A percentile compares a stretch with the other conserved stretches of the same genome.
phyloP scores from a whole-genome alignment of 2,113 vertebrate genomes.

The Nibea coibor region DNA sequence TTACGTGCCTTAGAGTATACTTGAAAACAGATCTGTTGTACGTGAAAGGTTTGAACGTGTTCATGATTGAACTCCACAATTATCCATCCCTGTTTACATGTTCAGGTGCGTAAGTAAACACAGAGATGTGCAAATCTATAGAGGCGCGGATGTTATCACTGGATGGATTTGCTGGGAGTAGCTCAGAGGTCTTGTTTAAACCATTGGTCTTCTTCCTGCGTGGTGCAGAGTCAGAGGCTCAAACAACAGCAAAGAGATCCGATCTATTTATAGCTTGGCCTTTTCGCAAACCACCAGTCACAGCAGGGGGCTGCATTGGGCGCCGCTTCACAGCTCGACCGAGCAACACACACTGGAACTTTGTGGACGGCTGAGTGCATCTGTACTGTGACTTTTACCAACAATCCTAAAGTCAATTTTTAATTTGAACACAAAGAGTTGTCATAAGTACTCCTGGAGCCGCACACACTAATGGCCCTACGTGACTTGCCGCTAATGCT shows the following conservation, averaged over 20 bases:
- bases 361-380: not conserved
- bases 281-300: constrained; percentile 47
- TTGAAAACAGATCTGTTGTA: not conserved
- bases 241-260: constrained; percentile 35
- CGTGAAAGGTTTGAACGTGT: not conserved
- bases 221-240: constrained; percentile 25
- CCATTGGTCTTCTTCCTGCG: constrained; percentile 26
- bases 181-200: constrained; percentile 33
- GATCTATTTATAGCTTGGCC: constrained; percentile 70
- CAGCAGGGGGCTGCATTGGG: constrained; percentile 21
- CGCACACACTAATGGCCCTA: not conserved
- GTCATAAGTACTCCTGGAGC: not conserved
- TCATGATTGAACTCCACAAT: too few relatives aligned
- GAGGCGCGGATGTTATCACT: not conserved
- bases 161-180: constrained; percentile 38
- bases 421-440: not conserved
- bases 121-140: not conserved
- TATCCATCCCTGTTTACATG: not conserved
- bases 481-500: not conserved
- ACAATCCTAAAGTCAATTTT: not conserved
- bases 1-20: not conserved
- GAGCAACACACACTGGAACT: not conserved
- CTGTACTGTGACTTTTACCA: not conserved
- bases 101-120: not conserved
- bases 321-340: not conserved